A percentile compares a stretch with the other conserved stretches of the same genome.
phyloP scores from a whole-genome alignment of 2,888 invertebrate species.

The Gandaritis pyraliata region DNA sequence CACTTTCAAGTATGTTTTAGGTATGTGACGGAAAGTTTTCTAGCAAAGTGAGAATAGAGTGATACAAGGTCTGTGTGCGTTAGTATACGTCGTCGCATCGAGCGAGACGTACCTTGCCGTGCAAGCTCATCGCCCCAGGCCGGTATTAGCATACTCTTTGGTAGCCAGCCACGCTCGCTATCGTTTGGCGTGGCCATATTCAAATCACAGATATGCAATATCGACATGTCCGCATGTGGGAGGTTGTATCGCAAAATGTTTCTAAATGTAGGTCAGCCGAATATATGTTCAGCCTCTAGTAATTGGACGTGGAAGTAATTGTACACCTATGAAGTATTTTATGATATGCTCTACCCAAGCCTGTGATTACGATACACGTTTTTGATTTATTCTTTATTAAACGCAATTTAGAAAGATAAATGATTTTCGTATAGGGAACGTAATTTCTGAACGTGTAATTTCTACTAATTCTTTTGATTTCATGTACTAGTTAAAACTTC shows the following conservation, averaged over 20 bases:
- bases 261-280: constrained; percentile 68
- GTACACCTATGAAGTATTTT: constrained; percentile 68
- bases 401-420: constrained; percentile 68
- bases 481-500: background rate
- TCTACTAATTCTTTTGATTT: constrained; percentile 26
- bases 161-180: constrained; percentile 40
- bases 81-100: background rate
- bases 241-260: constrained; percentile 69
- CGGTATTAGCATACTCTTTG: constrained; percentile 59
- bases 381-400: constrained; percentile 74
- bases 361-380: constrained; percentile 68
- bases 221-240: constrained; percentile 68
- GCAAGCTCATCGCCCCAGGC: constrained; percentile 53
- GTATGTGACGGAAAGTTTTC: constrained; percentile 35
- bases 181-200: constrained; percentile 53
- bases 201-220: constrained; percentile 63
- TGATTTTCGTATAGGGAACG: constrained; percentile 49
- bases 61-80: constrained; percentile 39
- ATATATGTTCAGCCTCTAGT: constrained; percentile 62
- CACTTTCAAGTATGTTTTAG: constrained; percentile 37
- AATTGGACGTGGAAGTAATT: constrained; percentile 71
- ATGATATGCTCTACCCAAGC: constrained; percentile 62
- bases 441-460: constrained; percentile 22
- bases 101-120: constrained; percentile 45
- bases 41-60: constrained; percentile 31